Evolutionary conservation across 92 coral and sea anemone genomes (phyloP).

Genomic region (Porites lobata): DNA sequence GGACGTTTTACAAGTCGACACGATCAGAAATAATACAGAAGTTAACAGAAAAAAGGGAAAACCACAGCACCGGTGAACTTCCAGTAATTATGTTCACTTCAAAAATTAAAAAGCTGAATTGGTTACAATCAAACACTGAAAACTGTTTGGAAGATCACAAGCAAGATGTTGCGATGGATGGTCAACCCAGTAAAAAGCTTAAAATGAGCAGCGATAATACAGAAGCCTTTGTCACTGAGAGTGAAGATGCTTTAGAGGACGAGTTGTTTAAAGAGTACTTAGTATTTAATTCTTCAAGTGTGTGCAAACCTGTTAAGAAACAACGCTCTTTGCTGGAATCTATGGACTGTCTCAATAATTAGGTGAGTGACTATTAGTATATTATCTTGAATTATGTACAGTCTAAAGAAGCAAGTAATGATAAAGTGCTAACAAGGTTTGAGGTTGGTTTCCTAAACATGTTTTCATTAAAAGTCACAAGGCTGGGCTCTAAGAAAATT

Average conservation of each 20-base stretch:
- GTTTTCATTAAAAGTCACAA: too few relatives aligned
- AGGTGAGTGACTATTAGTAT: not conserved
- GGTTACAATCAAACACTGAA: not conserved
- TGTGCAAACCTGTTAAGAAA: constrained; percentile 1
- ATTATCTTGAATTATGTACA: too few relatives aligned
- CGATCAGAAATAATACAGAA: not conserved
- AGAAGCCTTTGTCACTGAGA: not conserved
- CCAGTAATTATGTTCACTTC: constrained; percentile 25
- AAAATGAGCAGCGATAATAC: not conserved
- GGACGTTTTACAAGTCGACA: constrained; percentile 20
- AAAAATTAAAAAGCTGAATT: not conserved
- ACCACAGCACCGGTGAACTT: not conserved
- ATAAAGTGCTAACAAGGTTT: too few relatives aligned
- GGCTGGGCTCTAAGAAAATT: too few relatives aligned
- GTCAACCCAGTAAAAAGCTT: constrained; percentile 28
- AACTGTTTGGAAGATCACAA: not conserved
- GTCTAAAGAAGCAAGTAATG: too few relatives aligned
- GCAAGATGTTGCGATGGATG: not conserved
- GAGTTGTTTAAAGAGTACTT: constrained; percentile 26
- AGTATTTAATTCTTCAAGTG: not conserved
- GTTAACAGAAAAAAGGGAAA: not conserved
- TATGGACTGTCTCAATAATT: constrained; percentile 6
- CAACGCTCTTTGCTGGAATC: constrained; percentile 20
- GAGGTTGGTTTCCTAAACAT: too few relatives aligned
- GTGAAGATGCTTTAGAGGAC: constrained; percentile 17